Conservation (phyloP, 2,113 vertebrate genomes). For the Mastomys natalensis region DNA sequence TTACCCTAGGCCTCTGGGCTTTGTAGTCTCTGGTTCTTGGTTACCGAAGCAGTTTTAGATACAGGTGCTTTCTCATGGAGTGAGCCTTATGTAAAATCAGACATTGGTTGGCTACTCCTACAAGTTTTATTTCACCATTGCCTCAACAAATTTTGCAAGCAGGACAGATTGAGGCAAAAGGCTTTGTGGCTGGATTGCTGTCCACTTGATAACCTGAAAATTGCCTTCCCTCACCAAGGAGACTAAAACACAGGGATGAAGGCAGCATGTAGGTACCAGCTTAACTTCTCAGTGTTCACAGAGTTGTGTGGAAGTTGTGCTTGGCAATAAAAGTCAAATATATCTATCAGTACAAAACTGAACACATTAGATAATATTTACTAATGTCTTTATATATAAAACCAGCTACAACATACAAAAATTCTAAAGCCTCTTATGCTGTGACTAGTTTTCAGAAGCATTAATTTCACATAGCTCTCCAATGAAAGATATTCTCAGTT, state of each 20-base stretch:
- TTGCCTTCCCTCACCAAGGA: not conserved
- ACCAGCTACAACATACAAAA: not conserved
- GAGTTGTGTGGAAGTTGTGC: not conserved
- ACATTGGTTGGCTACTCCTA: not conserved
- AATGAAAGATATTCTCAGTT: not conserved
- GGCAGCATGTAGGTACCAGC: not conserved
- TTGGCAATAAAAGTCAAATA: slow-evolving; percentile 27
- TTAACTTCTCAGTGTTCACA: not conserved
- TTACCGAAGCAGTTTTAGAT: not conserved
- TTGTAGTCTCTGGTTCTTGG: not conserved
- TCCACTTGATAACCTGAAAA: not conserved
- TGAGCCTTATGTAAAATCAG: not conserved
- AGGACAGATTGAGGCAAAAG: not conserved
- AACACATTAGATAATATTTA: not conserved
- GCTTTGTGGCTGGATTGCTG: not conserved
- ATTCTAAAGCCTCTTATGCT: not conserved
- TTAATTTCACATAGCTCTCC: not conserved
- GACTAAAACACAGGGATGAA: not conserved
- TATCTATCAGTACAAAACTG: not conserved
- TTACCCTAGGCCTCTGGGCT: not conserved
- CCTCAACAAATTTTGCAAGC: not conserved
- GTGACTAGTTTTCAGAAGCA: not conserved
- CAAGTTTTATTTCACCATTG: not conserved
- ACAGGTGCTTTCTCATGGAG: not conserved
- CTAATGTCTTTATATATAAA: not conserved